Evolutionary conservation across 2,113 vertebrate species (phyloP).

Genomic region (Bufo bufo): DNA sequence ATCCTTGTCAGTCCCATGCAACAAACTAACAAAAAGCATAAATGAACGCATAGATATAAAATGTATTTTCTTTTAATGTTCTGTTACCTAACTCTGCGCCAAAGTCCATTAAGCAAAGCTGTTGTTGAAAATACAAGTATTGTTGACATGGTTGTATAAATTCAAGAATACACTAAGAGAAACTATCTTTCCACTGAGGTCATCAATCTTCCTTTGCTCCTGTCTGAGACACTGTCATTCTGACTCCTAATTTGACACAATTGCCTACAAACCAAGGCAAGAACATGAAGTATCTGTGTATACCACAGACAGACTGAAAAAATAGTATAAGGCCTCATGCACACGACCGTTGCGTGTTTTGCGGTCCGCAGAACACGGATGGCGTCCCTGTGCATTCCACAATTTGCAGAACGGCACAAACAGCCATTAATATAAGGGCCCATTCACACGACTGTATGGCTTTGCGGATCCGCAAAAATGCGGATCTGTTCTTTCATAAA

Average conservation of each 20-base stretch:
- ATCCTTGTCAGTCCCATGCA: background rate
- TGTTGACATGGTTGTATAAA: conserved; percentile 47
- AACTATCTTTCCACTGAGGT: conserved; percentile 63
- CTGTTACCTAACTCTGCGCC: background rate
- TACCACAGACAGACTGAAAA: background rate
- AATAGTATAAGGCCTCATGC: too few relatives aligned
- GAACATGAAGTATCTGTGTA: background rate
- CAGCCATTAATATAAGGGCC: too few relatives aligned
- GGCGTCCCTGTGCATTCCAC: too few relatives aligned
- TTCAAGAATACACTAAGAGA: conserved; percentile 66
- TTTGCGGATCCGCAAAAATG: too few relatives aligned
- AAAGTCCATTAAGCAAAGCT: background rate
- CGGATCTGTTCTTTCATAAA: too few relatives aligned
- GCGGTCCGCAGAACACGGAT: too few relatives aligned
- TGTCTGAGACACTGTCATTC: conserved; percentile 64
- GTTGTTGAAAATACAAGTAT: background rate
- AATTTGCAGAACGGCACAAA: too few relatives aligned
- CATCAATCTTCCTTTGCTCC: conserved; percentile 68
- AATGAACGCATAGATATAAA: background rate
- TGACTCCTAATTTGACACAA: conserved; percentile 27
- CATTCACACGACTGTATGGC: too few relatives aligned
- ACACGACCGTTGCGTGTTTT: too few relatives aligned
- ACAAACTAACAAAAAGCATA: background rate
- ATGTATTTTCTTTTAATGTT: background rate
- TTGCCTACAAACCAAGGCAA: conserved; percentile 28